A percentile compares a stretch with the other conserved stretches of the same genome.
phyloP scores from a whole-genome alignment of 2,888 invertebrate genomes.

The Callinectes sapidus region DNA sequence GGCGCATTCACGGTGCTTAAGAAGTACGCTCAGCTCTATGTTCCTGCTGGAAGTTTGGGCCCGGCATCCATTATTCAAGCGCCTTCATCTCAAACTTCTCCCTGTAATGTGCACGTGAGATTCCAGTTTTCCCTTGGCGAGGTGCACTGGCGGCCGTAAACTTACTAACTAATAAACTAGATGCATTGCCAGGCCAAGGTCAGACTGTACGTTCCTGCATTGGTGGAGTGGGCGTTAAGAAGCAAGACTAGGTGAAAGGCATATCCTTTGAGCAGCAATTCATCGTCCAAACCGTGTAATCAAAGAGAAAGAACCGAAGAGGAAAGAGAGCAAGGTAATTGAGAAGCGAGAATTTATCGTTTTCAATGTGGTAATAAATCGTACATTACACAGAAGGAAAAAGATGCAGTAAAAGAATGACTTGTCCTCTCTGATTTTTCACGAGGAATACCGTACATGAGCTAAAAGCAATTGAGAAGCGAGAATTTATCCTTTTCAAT shows the following conservation, averaged over 20 bases:
- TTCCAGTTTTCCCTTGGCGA: conserved; percentile 4
- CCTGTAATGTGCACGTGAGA: conserved; percentile 10
- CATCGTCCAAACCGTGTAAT: not conserved
- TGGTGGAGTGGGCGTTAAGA: not conserved
- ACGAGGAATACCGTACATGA: not conserved
- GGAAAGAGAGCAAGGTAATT: no score
- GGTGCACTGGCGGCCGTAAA: conserved; percentile 10
- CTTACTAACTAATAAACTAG: not conserved
- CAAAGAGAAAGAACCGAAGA: not conserved
- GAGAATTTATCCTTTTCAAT: no score
- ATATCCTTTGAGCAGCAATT: not conserved
- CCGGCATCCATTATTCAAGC: conserved; percentile 7
- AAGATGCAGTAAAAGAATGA: no score
- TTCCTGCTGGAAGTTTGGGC: not conserved
- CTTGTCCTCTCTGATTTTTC: not conserved
- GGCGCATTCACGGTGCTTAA: conserved; percentile 4
- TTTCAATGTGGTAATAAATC: no score
- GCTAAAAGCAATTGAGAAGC: not conserved
- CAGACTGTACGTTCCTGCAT: not conserved
- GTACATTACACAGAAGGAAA: no score
- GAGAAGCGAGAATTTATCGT: no score
- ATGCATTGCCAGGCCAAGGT: not conserved
- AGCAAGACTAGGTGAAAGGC: not conserved
- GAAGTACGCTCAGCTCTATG: not conserved
- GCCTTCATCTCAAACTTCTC: conserved; percentile 12